Evolutionary conservation across 2,797 vertebrate genomes (phyloP), one percentile per base, ranked within the genome.

Genomic region (Hippopotamyrus pictus): DNA sequence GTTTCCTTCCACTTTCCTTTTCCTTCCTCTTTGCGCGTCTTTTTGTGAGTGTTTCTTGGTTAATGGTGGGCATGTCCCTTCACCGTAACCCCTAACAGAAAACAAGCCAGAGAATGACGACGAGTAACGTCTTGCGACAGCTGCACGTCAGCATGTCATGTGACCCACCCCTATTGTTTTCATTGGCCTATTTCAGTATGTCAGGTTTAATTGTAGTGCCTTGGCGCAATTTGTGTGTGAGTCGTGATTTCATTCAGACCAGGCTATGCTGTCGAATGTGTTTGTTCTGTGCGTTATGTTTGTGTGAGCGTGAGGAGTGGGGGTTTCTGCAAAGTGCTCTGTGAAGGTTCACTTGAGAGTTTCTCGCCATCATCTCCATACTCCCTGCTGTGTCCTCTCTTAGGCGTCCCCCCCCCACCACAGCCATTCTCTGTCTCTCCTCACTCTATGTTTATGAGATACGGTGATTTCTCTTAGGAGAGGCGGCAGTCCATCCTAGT

Each of bases 391-490:
- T 51, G 9, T 44, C 69, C 48, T 25, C 22, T 51, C 69, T 3
- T 69, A 59, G 76, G 62, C 51, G 8, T 57, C 22, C 25, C 2
- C 73, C 22, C 59, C 29, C 33, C 48, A 37, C 62, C 48, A 29
- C 41, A 46, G 14, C 73, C 73, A 19, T 46, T 73, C 91, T 92
- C 92, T 89, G 92, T 92, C 93, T 93, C 93, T 92, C 93, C 90
- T 95, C 94, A 84, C 89, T 87, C 51, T 91, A 90, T 93, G 92
- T 96, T 97, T 95, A 97, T 94, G 95, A 96, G 96, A 96, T 96
- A 96, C 96, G 96, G 96, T 97, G 96, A 96, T 97, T 96, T 97
- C 96, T 97, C 96, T 95, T 96, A 97, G 96, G 96, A 96, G 95
- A 96, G 96, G 95, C 96, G 96, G 94, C 96, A 96, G 93, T 97